These are phyloP conservation scores for Speoplatyrhinus poulsoni DNA, from an alignment of 2,113 vertebrate genomes.

Conservation along the genomic window DNA sequence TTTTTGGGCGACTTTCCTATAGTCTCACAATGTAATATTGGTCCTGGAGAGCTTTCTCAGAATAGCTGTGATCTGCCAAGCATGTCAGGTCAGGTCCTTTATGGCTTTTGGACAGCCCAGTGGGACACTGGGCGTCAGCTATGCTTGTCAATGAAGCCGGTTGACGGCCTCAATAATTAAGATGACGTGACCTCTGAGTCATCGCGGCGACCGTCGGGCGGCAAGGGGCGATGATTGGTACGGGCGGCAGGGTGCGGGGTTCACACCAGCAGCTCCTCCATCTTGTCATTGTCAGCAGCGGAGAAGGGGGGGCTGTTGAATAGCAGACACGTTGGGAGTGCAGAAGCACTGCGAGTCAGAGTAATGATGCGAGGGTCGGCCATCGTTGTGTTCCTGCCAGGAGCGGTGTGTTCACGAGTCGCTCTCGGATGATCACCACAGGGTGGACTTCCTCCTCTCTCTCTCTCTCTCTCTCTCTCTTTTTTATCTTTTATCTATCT, in stretches of 20 bases:
- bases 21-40: constrained; percentile 13
- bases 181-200: constrained; percentile 54
- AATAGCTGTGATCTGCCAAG: constrained; percentile 43
- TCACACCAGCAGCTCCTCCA: no score
- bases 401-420: not conserved
- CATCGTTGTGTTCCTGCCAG: constrained; percentile 55
- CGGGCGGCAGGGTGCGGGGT: constrained; percentile 2
- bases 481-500: no score
- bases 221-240: constrained; percentile 30
- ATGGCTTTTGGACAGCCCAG: constrained; percentile 61
- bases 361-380: constrained; percentile 56
- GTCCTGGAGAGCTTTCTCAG: constrained; percentile 32
- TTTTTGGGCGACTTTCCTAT: not conserved
- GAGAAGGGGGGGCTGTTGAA: constrained; percentile 32
- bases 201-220: constrained; percentile 36
- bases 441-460: constrained; percentile 1
- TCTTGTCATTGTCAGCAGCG: not conserved
- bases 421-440: constrained; percentile 27
- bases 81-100: constrained; percentile 42
- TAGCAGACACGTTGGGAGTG: constrained; percentile 39
- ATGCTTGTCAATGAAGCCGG: constrained; percentile 51
- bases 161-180: constrained; percentile 69
- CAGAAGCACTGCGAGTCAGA: constrained; percentile 38
- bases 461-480: no score
- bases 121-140: constrained; percentile 59